phyloP scores from a whole-genome alignment of 1,140 invertebrate genomes.

The Diorhabda sublineata region DNA sequence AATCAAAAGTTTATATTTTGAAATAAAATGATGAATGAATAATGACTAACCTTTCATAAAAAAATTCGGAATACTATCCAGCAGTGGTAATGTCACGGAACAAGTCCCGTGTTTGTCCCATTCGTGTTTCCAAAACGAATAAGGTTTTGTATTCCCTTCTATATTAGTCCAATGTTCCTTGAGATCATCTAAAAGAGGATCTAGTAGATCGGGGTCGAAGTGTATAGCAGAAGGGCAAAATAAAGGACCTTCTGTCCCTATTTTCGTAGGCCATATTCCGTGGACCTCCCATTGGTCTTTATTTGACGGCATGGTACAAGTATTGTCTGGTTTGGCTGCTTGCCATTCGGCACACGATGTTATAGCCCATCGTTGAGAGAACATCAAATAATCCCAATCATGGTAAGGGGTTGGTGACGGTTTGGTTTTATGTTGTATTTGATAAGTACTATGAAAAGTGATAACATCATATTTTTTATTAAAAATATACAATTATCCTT shows the following conservation, averaged over 20 bases:
- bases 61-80: constrained; percentile 69
- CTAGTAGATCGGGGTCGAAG: constrained; percentile 59
- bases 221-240: constrained; percentile 65
- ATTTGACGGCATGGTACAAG: constrained; percentile 60
- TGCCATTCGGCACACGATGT: constrained; percentile 72
- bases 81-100: constrained; percentile 55
- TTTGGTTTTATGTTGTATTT: no score
- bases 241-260: constrained; percentile 58
- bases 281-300: constrained; percentile 72
- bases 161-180: constrained; percentile 71
- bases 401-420: constrained; percentile 27
- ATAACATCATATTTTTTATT: no score
- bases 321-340: constrained; percentile 53
- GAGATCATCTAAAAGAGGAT: constrained; percentile 57
- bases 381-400: constrained; percentile 72
- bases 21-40: background rate
- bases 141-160: constrained; percentile 54
- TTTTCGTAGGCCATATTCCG: constrained; percentile 76
- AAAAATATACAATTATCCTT: no score
- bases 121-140: constrained; percentile 75
- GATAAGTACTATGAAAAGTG: no score
- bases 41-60: constrained; percentile 54
- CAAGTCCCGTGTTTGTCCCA: constrained; percentile 85
- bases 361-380: constrained; percentile 76
- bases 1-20: no score